phyloP scores from a whole-genome alignment of 2,797 vertebrate species.

The Kryptolebias ocellatus region DNA sequence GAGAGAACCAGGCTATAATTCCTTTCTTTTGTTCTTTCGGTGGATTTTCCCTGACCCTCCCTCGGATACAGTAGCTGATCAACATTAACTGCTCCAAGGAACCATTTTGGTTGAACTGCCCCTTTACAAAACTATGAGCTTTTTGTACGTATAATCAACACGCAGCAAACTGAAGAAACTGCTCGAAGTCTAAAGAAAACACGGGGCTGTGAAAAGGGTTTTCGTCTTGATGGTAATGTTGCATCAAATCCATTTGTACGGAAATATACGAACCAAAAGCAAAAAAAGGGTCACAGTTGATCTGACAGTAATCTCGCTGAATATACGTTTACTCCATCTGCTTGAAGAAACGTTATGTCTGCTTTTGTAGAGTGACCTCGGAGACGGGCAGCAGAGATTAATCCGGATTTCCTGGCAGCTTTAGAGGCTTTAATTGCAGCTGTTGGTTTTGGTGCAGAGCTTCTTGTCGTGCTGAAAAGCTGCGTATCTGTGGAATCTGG shows the following conservation, averaged over 20 bases:
- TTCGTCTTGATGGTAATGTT: background rate
- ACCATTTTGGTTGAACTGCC: background rate
- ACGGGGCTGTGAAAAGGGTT: no score
- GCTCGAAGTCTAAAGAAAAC: no score
- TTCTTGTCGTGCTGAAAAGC: constrained; percentile 32
- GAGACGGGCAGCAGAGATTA: constrained; percentile 12
- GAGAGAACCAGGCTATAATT: background rate
- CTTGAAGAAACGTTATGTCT: no score
- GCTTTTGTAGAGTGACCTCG: constrained; percentile 8
- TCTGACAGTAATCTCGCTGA: background rate
- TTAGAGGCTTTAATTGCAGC: constrained; percentile 59
- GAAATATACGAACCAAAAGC: background rate
- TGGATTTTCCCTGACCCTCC: background rate
- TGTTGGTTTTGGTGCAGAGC: constrained; percentile 37
- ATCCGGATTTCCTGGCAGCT: constrained; percentile 24
- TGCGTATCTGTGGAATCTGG: constrained; percentile 45
- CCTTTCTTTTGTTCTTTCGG: no score
- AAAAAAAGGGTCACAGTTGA: background rate
- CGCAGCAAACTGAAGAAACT: no score
- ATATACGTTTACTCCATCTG: background rate
- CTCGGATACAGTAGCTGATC: background rate
- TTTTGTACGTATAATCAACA: no score
- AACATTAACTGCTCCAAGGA: background rate
- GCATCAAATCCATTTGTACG: background rate
- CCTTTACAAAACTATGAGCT: no score